phyloP scores from a whole-genome alignment of 2,797 vertebrate genomes.

The Tarsius wallacei region DNA sequence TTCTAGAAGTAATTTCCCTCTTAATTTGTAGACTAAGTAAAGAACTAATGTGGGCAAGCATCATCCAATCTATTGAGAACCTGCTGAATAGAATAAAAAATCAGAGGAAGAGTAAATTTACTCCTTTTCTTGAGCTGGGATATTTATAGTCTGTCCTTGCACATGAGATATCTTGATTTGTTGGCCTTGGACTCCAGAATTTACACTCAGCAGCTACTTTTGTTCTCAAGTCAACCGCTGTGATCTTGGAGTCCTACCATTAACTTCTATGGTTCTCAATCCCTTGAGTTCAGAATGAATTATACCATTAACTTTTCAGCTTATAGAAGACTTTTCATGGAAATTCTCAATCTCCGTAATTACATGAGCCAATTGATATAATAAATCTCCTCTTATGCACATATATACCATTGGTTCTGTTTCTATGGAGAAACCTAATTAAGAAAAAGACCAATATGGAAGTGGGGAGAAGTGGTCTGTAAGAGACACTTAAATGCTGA shows the following conservation, averaged over 20 bases:
- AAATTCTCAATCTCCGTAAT: not conserved
- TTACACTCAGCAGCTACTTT: too few relatives aligned
- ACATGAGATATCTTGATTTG: not conserved
- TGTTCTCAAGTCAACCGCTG: not conserved
- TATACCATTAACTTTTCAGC: not conserved
- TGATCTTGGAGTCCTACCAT: not conserved
- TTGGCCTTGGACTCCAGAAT: not conserved
- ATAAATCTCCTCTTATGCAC: not conserved
- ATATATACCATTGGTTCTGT: not conserved
- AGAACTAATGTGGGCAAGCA: not conserved
- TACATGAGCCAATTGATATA: not conserved
- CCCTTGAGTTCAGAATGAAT: not conserved
- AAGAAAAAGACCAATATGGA: not conserved
- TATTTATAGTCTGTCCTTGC: too few relatives aligned
- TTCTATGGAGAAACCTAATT: not conserved
- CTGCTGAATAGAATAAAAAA: not conserved
- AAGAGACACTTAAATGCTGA: not conserved
- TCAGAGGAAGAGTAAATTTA: rapidly evolving
- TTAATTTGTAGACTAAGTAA: not conserved
- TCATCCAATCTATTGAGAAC: too few relatives aligned
- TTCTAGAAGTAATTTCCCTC: not conserved
- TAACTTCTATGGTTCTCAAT: not conserved
- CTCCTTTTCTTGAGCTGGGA: not conserved
- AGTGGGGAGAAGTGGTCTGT: not conserved
- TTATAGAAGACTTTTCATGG: not conserved